Percentiles rank a stretch among this genome's conserved stretches.
These are phyloP conservation scores for Eurypyga helias DNA, from an alignment of 2,113 vertebrate species.

Conservation along the genomic window DNA sequence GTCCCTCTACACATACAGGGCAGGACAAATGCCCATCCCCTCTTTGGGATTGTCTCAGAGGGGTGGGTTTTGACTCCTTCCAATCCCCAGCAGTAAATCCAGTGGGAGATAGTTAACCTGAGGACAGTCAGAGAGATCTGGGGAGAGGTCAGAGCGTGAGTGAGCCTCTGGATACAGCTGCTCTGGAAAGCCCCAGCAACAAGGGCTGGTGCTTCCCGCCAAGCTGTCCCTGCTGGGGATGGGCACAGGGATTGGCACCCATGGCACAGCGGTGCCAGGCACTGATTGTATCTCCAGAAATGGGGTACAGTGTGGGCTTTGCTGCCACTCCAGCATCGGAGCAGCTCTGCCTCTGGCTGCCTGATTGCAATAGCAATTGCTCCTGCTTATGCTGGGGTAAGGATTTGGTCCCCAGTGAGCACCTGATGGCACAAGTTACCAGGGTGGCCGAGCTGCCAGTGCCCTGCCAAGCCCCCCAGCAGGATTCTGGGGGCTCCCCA, in stretches of 20 bases:
- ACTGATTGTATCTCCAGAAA: not conserved
- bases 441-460: not conserved
- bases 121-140: not conserved
- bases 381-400: not conserved
- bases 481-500: not conserved
- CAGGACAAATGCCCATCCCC: not conserved
- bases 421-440: not conserved
- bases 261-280: accelerated
- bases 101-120: not conserved
- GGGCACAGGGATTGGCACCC: not conserved
- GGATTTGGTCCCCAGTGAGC: not conserved
- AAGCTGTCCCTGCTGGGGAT: not conserved
- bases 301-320: not conserved
- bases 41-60: not conserved
- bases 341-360: not conserved
- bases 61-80: not conserved
- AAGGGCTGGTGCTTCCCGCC: not conserved
- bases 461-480: accelerated
- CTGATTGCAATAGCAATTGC: not conserved
- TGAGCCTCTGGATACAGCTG: not conserved
- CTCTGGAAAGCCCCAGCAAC: not conserved
- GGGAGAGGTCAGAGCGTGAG: not conserved
- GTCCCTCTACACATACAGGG: not conserved
- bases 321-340: not conserved
- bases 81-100: not conserved